Conservation (phyloP, 1,140 invertebrate genomes). For the Trachymyrmex septentrionalis region DNA sequence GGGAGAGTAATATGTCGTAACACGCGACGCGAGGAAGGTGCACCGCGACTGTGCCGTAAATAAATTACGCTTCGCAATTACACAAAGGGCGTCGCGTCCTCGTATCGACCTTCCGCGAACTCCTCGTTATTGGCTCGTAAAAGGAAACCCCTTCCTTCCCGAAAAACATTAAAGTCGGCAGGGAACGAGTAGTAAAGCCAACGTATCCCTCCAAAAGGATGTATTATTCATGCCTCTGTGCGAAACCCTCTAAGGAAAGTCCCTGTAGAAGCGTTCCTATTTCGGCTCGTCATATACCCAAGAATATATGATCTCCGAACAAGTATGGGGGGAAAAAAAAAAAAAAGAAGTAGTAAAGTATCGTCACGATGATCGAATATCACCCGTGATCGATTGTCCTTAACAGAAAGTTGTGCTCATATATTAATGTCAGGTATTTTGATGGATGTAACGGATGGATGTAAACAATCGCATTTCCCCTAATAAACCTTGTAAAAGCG, state of each 20-base stretch:
- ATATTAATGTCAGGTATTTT: conserved; percentile 25
- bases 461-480: conserved; percentile 8
- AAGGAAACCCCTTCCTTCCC: not conserved
- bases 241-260: conserved; percentile 35
- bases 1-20: not conserved
- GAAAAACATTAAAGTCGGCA: conserved; percentile 62
- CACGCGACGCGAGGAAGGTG: not conserved
- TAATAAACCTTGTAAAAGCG: conserved; percentile 31
- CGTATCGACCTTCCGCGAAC: conserved; percentile 26
- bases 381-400: conserved; percentile 14
- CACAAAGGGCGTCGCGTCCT: conserved; percentile 13
- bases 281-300: conserved; percentile 44
- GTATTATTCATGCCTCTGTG: conserved; percentile 57
- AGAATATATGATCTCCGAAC: conserved; percentile 47
- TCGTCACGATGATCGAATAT: conserved; percentile 30
- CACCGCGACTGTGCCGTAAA: not conserved
- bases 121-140: conserved; percentile 57
- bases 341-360: not conserved
- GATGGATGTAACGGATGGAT: conserved; percentile 24
- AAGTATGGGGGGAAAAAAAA: not conserved
- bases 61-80: conserved; percentile 52
- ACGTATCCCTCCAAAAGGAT: conserved; percentile 27
- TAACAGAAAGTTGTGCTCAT: conserved; percentile 28
- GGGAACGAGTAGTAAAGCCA: conserved; percentile 47
- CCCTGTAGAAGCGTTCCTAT: conserved; percentile 13